phyloP scores from a whole-genome alignment of 2,113 vertebrate species.

The Corvus hawaiiensis region DNA sequence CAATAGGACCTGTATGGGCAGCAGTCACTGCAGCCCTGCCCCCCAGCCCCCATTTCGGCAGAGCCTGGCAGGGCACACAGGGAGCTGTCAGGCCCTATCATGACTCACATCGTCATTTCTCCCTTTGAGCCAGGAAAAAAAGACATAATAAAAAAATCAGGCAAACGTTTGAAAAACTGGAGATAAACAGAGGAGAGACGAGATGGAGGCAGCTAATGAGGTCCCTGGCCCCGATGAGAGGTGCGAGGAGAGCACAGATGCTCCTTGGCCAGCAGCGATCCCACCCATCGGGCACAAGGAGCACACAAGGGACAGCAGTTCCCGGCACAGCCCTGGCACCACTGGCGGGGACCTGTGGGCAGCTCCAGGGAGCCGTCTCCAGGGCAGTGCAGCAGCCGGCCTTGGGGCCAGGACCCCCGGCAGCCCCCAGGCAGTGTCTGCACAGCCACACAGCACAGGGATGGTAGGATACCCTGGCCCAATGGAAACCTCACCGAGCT shows the following conservation, averaged over 20 bases:
- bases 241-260: not conserved
- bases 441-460: not conserved
- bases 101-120: not conserved
- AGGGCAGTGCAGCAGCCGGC: not conserved
- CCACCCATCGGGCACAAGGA: not conserved
- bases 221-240: not conserved
- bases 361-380: not conserved
- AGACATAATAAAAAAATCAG: not conserved
- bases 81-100: constrained; percentile 13
- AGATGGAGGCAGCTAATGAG: constrained; percentile 5
- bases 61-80: not conserved
- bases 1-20: not conserved
- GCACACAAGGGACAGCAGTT: not conserved
- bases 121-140: not conserved
- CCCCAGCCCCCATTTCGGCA: rapidly evolving
- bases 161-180: not conserved
- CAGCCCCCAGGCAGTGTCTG: not conserved
- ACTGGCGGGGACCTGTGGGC: not conserved
- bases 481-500: not conserved
- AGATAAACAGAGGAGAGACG: not conserved
- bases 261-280: not conserved
- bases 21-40: not conserved
- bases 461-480: not conserved
- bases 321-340: not conserved
- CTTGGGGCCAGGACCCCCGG: not conserved